Base-by-base conservation (phyloP, 2,797 vertebrate genomes). In the Gymnothorax javanicus region DNA sequence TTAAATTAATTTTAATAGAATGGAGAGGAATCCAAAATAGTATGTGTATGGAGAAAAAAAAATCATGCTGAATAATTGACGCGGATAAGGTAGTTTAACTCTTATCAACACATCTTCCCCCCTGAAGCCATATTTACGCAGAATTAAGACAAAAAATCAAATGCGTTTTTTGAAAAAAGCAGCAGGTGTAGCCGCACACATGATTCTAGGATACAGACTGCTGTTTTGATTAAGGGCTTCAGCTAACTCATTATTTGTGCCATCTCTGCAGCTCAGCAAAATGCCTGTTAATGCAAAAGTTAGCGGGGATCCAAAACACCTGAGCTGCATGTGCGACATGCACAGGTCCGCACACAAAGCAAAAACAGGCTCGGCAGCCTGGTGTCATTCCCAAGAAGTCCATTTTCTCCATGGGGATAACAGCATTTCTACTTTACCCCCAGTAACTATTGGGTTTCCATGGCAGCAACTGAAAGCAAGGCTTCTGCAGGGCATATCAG, bases 391-490 rank as follows among this genome's bases (percentile, higher is more conserved):
- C 43, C 25, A 81, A 56, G 20, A 7, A 54, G 25, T 56, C 77
- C 50, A 56, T 56, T 54, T 54, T 54, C 77, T 56, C 77, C 1
- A 3, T 23, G 27, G 50, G 50, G 23, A 81, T 81, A 81, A 81
- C 77, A 81, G 17, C 77, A 23, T 81, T 81, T 56, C 50, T 17
- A 54, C 77, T 81, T 56, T 50, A 54, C 77, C 73, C 77, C 56
- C 52, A 15, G 20, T 0, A 81, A 81, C 77, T 33, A 20, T 23
- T 1, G 50, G 50, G 73, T 81, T 81, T 81, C 77, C 77, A 81
- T 81, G 52, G 77, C 77, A 81, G 77, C 50, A 25, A n/a, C 64
- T 67, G 64, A 67, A 67, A n/a, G 77, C 52, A 56, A 20, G 77
- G 6, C 50, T 56, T 81, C 77, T 81, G 54, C 54, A 54, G 52